Base-by-base conservation (phyloP, 2,888 invertebrate genomes). In the Noctuana brunneofusca region DNA sequence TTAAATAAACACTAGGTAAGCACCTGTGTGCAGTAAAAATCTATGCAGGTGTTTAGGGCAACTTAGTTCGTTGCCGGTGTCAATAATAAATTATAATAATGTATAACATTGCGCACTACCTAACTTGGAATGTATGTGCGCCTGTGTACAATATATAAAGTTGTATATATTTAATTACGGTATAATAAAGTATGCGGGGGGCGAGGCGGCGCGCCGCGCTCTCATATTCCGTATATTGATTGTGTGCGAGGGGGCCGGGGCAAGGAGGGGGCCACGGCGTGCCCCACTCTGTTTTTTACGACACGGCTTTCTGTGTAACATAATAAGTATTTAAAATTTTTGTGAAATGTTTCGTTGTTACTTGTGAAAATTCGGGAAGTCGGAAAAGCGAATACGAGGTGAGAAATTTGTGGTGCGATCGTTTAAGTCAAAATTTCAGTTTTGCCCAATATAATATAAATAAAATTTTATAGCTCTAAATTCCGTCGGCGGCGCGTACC, bases 201-300 rank as follows among this genome's bases (percentile, higher is more conserved):
- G 78, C 85, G 89, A 87, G 89, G 89, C 87, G 89, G 87, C 87
- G 91, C 89, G 89, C 87, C 87, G 87, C 89, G 89, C 91, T 89
- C 90, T 89, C 90, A 89, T 91, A 90, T 90, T 90, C 91, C 90
- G 91, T 91, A 91, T 91, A 91, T 91, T 91, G 91, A 91, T 91
- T 91, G 91, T 89, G 91, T 87, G 90, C 90, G 91, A 89, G 90
- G 91, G 89, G 89, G 89, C 86, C 85, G 88, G 88, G 78, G 89
- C 84, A 79, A 83, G 86, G 86, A 89, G 87, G 90, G 90, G 92
- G 90, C 91, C 89, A 85, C 89, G 88, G 87, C 90, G 92, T 90
- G 91, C 90, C 92, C 92, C 92, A 92, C 90, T 92, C 91, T 91
- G 90, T 90, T 91, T 92, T 92, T 92, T 92, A 92, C 92, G 92